Conservation (phyloP, 1,140 invertebrate species). For the Drosophila cardini region DNA sequence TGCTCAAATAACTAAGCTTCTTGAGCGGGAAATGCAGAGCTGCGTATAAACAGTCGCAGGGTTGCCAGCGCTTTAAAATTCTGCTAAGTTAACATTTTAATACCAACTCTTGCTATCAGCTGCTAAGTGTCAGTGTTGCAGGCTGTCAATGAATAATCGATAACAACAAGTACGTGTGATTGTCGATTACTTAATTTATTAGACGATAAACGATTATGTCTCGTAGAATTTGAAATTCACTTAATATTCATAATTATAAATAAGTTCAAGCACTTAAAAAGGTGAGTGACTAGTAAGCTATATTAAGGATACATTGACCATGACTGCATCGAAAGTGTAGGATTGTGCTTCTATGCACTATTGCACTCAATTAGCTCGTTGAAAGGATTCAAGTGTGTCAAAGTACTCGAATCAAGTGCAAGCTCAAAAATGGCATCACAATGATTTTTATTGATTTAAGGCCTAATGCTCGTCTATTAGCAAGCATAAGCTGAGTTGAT, state of each 20-base stretch:
- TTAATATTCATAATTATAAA: background rate
- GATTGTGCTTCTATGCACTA: slow-evolving; percentile 26
- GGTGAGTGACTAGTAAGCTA: background rate
- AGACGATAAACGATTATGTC: background rate
- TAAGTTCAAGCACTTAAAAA: background rate
- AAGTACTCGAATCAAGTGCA: slow-evolving; percentile 38
- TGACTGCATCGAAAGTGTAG: slow-evolving; percentile 4
- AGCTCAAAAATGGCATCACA: slow-evolving; percentile 23
- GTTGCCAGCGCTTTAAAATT: slow-evolving; percentile 3
- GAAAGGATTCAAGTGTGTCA: slow-evolving; percentile 52
- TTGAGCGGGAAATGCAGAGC: slow-evolving; percentile 21
- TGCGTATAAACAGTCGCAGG: slow-evolving; percentile 1
- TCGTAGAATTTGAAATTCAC: slow-evolving; percentile 1
- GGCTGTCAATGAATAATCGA: background rate
- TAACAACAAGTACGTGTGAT: background rate
- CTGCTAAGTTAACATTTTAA: background rate
- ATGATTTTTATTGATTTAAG: slow-evolving; percentile 59
- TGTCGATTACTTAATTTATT: background rate
- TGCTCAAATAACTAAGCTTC: background rate
- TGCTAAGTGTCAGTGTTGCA: background rate
- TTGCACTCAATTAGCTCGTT: slow-evolving; percentile 42
- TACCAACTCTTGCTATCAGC: background rate
- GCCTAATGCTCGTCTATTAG: slow-evolving; percentile 1
- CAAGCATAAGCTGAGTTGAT: background rate
- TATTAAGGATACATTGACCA: slow-evolving; percentile 14